Base-by-base conservation (phyloP, 2,113 vertebrate genomes). In the Solea solea region DNA sequence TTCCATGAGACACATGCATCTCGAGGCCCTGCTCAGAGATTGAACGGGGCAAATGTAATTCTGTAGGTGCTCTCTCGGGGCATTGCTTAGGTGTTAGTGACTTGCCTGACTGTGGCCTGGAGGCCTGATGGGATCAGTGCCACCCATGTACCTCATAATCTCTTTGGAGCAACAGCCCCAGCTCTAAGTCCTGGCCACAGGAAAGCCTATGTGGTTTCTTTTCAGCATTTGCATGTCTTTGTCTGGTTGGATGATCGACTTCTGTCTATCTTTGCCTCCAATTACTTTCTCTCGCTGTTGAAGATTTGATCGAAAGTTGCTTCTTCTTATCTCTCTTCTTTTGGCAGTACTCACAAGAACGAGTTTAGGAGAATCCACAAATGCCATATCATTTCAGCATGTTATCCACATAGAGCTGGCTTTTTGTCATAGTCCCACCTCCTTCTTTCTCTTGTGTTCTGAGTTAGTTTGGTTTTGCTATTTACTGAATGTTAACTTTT, bases 131-230 rank as follows among this genome's bases (percentile, higher is more conserved):
- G 76, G 75, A 88, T 86, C 84, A 71, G 58, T 76, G 52, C 76
- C 82, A 76, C 78, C 72, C 72, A 72, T 86, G 87, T 73, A 77
- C 66, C 58, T 78, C 70, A 69, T 86, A 88, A 90, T 90, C 84
- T 81, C 71, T 69, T 12, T 65, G 56, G 70, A 85, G 80, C 81
- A 82, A 83, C 59, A 71, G 46, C 63, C 56, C 57, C 0, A 77
- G 78, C 69, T 64, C 62, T 54, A 51, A 68, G 62, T 64, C 16
- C 72, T 82, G 68, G 65, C 54, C 71, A 73, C 51, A 25, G 69
- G 56, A 72, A 62, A 62, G 46, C 39, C 21, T 59, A 15, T 64
- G 39, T 56, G 34, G 51, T 9, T 3, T 57, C 11, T 72, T n/a
- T 9, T 56, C 13, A 69, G 21, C 13, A 58, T 82, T 60, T 72